phyloP scores from a whole-genome alignment of 1,140 invertebrate genomes.

The Apis laboriosa region DNA sequence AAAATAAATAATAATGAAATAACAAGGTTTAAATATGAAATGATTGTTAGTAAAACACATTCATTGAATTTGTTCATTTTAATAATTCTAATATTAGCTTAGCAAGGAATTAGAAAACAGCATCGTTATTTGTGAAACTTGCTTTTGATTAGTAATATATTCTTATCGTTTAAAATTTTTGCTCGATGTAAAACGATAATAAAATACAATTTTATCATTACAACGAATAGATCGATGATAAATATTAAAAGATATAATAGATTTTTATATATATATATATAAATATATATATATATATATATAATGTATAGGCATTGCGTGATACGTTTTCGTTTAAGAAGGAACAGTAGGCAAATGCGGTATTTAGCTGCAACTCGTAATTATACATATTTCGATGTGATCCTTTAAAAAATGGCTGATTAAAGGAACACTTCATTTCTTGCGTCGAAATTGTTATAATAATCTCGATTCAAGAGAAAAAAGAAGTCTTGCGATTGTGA shows the following conservation, averaged over 20 bases:
- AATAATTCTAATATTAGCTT: conserved; percentile 32
- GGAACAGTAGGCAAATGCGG: conserved; percentile 47
- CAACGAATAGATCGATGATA: conserved; percentile 21
- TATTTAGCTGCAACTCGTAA: conserved; percentile 6
- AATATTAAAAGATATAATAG: conserved; percentile 37
- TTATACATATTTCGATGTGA: conserved; percentile 19
- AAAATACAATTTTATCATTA: conserved; percentile 63
- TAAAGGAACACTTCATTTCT: conserved; percentile 18
- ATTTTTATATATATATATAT: conserved; percentile 16
- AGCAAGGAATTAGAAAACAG: conserved; percentile 38
- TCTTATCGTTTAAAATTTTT: conserved; percentile 25
- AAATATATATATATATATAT: conserved; percentile 11
- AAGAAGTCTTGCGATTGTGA: not conserved
- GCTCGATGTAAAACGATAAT: conserved; percentile 62
- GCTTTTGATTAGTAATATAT: conserved; percentile 29
- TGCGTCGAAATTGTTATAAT: not conserved
- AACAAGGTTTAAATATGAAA: not conserved
- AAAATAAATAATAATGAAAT: not conserved
- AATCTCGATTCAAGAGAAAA: not conserved
- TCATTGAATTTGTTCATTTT: conserved; percentile 23
- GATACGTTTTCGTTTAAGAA: conserved; percentile 45
- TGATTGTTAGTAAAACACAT: not conserved
- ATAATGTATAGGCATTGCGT: conserved; percentile 28
- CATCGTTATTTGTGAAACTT: not conserved
- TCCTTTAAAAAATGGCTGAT: conserved; percentile 3